Evolutionary conservation across 2,888 invertebrate genomes (phyloP), one percentile per base, ranked within the genome.

Genomic region (Lepidonotus clava): DNA sequence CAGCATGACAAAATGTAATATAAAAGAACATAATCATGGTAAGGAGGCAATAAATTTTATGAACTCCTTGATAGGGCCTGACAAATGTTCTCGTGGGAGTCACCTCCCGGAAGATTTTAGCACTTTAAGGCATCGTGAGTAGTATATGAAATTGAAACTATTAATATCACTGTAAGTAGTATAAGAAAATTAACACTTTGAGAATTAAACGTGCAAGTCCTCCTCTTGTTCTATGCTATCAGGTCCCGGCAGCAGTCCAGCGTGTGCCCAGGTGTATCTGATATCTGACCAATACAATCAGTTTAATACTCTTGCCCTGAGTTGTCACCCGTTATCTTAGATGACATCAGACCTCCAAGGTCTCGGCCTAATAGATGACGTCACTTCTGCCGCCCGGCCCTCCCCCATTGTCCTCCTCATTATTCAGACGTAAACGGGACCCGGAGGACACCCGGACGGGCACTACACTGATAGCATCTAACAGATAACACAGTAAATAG

Each of bases 271-370:
- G n/a, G 21, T 8, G 53, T 53, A 24, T n/a, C 53, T n/a, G 53
- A 2, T 8, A 53, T 18, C 53, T n/a, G 18, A 53, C 53, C n/a
- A 53, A 53, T 53, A 61, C 24, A 61, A 28, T 32, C 28, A 61
- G 61, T 24, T 61, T 24, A 61, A 61, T 61, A 61, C 28, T 11
- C 61, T 28, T 32, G 11, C 61, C 28, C 61, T 11, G 28, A 61
- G 28, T 61, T 61, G 61, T 61, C 61, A 61, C 28, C 28, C 61
- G 24, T 61, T 61, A 61, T 61, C 61, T 61, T n/a, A 61, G 61
- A 61, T 61, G 32, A 61, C 61, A 61, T 28, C 5, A 61, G 61
- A 61, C 28, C 24, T 61, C 61, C 28, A n/a, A 61, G 61, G 61
- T 61, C 61, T 28, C 28, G 24, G 32, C 28, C 24, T 61, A 32